A percentile compares a stretch with the other conserved stretches of the same genome.
phyloP scores from a whole-genome alignment of 2,888 invertebrate species.

The Andricus quercusramuli region DNA sequence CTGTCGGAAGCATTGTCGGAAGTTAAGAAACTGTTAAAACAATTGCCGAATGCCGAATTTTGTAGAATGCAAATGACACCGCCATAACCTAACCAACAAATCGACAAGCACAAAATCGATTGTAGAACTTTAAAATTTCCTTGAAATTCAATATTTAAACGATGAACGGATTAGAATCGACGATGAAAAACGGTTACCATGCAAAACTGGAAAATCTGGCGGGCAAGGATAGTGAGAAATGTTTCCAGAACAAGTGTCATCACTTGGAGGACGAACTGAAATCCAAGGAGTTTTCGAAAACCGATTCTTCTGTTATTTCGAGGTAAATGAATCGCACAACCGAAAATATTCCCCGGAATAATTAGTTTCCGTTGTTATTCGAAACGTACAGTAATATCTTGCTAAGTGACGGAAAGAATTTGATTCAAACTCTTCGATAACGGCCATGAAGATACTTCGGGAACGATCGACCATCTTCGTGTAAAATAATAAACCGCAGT shows the following conservation, averaged over 20 bases:
- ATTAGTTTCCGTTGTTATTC: background rate
- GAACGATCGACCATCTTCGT: background rate
- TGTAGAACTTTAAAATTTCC: background rate
- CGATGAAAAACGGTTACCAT: background rate
- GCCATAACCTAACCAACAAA: background rate
- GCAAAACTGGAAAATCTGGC: background rate
- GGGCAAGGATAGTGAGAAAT: background rate
- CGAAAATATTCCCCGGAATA: background rate
- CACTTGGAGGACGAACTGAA: background rate
- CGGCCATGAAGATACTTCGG: background rate
- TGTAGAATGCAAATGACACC: background rate
- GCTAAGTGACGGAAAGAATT: background rate
- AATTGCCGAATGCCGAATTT: background rate
- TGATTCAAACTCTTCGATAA: constrained; percentile 1
- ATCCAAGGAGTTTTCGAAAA: background rate
- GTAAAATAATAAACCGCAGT: background rate
- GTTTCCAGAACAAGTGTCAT: background rate
- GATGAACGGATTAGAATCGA: background rate
- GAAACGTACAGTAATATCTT: background rate
- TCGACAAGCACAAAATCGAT: constrained; percentile 36
- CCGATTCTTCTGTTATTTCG: too few species aligned
- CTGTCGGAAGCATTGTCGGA: background rate
- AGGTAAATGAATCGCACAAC: background rate
- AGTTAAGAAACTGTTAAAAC: background rate
- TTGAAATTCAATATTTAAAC: background rate